These are phyloP conservation scores for Polyommatus icarus DNA, from an alignment of 2,888 invertebrate genomes.

Conservation along the genomic window DNA sequence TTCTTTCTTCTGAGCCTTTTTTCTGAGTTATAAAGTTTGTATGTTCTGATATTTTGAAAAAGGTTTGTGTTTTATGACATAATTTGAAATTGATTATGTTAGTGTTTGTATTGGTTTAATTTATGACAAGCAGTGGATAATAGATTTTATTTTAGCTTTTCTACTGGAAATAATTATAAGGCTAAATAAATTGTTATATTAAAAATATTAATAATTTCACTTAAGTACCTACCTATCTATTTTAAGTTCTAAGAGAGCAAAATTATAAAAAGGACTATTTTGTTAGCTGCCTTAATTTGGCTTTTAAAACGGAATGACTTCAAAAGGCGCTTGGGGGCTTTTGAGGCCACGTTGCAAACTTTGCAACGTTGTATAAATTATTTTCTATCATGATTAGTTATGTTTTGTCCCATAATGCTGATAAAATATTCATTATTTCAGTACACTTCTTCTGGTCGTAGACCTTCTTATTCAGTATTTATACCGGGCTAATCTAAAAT, in stretches of 20 bases:
- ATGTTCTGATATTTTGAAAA: slow-evolving; percentile 19
- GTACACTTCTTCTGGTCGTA: background rate
- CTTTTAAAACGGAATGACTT: background rate
- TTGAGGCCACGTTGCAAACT: background rate
- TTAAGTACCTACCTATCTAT: too few relatives aligned
- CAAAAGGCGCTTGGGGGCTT: background rate
- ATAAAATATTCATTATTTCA: background rate
- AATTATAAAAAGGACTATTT: too few relatives aligned
- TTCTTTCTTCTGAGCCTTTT: background rate
- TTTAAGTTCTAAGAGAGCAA: too few relatives aligned
- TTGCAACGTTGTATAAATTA: background rate
- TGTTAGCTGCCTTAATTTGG: too few relatives aligned
- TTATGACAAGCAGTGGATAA: background rate
- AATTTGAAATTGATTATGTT: background rate
- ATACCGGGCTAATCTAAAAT: slow-evolving; percentile 33
- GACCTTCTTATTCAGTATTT: background rate
- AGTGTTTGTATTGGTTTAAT: background rate
- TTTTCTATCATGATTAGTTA: background rate
- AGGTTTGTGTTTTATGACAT: slow-evolving; percentile 19
- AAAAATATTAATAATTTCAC: too few relatives aligned
- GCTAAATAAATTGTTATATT: too few relatives aligned
- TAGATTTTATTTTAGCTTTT: background rate
- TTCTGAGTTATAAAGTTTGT: slow-evolving; percentile 16
- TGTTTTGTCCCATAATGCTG: background rate
- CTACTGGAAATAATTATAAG: too few relatives aligned